These are phyloP conservation scores for Elgaria multicarinata DNA, from an alignment of 2,113 vertebrate genomes.

Conservation along the genomic window DNA sequence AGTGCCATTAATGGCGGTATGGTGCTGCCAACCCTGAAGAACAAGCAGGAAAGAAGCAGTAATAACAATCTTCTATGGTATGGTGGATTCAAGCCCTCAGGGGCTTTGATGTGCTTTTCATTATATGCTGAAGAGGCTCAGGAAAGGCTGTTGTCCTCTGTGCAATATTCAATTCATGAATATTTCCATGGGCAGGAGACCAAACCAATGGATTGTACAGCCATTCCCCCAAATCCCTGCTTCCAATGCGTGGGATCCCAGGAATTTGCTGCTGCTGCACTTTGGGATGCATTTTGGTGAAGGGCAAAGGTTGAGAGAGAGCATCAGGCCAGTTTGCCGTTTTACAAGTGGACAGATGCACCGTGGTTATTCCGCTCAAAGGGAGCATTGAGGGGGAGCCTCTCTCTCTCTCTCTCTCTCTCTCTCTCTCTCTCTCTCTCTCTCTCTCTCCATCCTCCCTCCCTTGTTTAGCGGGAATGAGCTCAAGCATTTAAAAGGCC, in stretches of 20 bases:
- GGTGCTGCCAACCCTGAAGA: neutral
- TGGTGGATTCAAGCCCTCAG: neutral
- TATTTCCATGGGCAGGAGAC: slow-evolving; percentile 61
- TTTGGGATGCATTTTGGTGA: neutral
- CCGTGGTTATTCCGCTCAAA: neutral
- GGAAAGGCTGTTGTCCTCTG: slow-evolving; percentile 42
- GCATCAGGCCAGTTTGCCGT: neutral
- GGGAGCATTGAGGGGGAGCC: neutral
- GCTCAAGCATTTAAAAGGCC: neutral
- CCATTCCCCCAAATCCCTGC: neutral
- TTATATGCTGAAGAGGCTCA: slow-evolving; percentile 57
- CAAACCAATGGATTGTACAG: slow-evolving; percentile 35
- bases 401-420: slow-evolving; percentile 1
- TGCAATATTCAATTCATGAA: neutral
- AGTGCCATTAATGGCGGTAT: neutral
- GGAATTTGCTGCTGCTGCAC: slow-evolving; percentile 10
- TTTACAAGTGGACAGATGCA: neutral
- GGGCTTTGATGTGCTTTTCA: neutral
- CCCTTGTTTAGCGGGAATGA: neutral
- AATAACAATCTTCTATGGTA: neutral
- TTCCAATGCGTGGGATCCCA: slow-evolving; percentile 8
- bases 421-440: neutral
- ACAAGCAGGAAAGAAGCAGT: neutral
- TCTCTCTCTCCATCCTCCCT: neutral
- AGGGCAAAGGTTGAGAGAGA: neutral